Percentiles rank a stretch among this genome's conserved stretches.
phyloP scores from a whole-genome alignment of 2,113 vertebrate genomes.

The Notothenia coriiceps region DNA sequence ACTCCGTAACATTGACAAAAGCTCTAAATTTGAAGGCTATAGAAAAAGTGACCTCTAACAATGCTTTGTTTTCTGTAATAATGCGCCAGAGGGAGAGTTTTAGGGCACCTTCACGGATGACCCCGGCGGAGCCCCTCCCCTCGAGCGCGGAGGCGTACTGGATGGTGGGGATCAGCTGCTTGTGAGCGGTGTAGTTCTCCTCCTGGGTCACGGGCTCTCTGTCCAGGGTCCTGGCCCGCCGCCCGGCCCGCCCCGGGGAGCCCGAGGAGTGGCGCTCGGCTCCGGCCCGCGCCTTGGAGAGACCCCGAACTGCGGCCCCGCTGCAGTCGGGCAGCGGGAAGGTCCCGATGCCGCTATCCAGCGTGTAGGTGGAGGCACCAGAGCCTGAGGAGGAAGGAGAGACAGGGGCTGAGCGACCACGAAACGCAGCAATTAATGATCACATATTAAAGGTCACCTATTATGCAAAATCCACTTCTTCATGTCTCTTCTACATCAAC shows the following conservation, averaged over 20 bases:
- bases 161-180: slow-evolving; percentile 81
- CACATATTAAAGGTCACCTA: not conserved
- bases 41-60: no score
- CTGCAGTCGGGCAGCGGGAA: slow-evolving; percentile 94
- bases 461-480: no score
- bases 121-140: slow-evolving; percentile 53
- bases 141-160: slow-evolving; percentile 80
- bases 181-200: slow-evolving; percentile 83
- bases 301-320: slow-evolving; percentile 86
- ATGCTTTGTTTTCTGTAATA: not conserved
- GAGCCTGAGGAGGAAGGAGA: slow-evolving; percentile 83
- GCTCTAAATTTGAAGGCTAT: no score
- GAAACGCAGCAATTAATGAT: not conserved
- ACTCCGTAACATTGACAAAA: no score
- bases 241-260: slow-evolving; percentile 77
- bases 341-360: slow-evolving; percentile 97
- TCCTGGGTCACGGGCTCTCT: slow-evolving; percentile 88
- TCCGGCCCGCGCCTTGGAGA: slow-evolving; percentile 86
- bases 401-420: not conserved
- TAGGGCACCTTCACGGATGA: slow-evolving; percentile 74
- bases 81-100: not conserved
- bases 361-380: slow-evolving; percentile 91
- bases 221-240: slow-evolving; percentile 93
- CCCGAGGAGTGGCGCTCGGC: slow-evolving; percentile 84
- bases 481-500: no score